Percentiles rank a stretch among this genome's conserved stretches.
Conservation (phyloP, 2,888 invertebrate species). For the Dorcus parallelipipedus region DNA sequence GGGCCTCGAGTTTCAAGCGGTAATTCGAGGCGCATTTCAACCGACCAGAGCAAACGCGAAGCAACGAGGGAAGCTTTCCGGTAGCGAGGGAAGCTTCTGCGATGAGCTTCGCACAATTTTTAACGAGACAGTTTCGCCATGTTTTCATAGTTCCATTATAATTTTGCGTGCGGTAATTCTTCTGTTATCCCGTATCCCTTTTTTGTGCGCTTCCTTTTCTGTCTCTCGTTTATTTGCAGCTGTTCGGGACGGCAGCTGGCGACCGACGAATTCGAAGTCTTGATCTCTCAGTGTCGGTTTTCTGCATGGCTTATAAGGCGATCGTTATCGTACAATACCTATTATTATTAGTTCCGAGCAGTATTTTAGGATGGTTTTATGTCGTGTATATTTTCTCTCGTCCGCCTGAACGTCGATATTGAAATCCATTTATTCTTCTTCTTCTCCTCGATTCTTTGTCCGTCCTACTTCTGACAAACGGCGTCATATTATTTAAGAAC, state of each 20-base stretch:
- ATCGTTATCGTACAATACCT: conserved; percentile 22
- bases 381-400: no score
- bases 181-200: conserved; percentile 8
- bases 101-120: no score
- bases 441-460: no score
- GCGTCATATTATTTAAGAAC: no score
- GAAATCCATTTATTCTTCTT: no score
- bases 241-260: conserved; percentile 30
- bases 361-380: background rate
- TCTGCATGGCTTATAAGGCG: conserved; percentile 27
- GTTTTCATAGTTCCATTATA: conserved; percentile 11
- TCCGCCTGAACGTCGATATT: no score
- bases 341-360: background rate
- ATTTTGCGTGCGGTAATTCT: background rate
- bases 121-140: background rate
- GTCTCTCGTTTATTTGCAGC: conserved; percentile 18
- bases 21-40: no score
- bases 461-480: no score
- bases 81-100: no score
- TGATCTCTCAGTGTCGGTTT: conserved; percentile 26
- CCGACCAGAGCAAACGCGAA: no score
- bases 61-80: no score
- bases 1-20: no score
- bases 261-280: conserved; percentile 26
- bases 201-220: conserved; percentile 9